These are phyloP conservation scores for Callinectes sapidus DNA, from an alignment of 2,888 invertebrate genomes.

Conservation along the genomic window DNA sequence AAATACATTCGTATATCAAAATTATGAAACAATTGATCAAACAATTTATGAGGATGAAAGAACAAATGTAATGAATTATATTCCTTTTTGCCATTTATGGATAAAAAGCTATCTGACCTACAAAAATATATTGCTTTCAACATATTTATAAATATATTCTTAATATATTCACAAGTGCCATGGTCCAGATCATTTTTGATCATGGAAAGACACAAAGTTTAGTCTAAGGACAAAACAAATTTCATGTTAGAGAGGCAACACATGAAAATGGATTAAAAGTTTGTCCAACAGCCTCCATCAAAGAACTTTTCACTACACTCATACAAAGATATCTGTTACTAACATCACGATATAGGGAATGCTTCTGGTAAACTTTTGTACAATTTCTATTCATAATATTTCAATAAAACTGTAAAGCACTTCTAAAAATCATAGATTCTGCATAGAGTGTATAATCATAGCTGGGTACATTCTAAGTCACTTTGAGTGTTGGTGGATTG, in stretches of 20 bases:
- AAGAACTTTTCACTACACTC: conserved; percentile 24
- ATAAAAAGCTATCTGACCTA: conserved; percentile 18
- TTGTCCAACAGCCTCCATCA: background rate
- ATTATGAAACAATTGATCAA: background rate
- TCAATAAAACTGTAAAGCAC: conserved; percentile 12
- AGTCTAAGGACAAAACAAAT: background rate
- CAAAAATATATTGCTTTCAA: conserved; percentile 31
- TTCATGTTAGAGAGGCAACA: conserved; percentile 11
- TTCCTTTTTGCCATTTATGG: conserved; percentile 17
- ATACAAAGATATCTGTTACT: background rate
- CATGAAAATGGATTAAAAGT: background rate
- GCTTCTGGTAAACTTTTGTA: conserved; percentile 37
- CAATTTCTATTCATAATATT: conserved; percentile 13
- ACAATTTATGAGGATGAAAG: background rate
- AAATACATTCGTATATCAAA: background rate
- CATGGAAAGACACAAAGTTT: background rate
- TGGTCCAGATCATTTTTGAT: conserved; percentile 7
- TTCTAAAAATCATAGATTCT: background rate
- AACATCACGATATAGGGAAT: conserved; percentile 56
- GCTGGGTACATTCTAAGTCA: conserved; percentile 61
- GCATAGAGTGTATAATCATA: conserved; percentile 53
- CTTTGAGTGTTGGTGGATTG: conserved; percentile 50
- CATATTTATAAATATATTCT: background rate
- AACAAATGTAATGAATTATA: background rate
- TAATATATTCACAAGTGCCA: background rate